Evolutionary conservation across 2,113 vertebrate species (phyloP), one percentile per base, ranked within the genome.

Genomic region (Pituophis catenifer): DNA sequence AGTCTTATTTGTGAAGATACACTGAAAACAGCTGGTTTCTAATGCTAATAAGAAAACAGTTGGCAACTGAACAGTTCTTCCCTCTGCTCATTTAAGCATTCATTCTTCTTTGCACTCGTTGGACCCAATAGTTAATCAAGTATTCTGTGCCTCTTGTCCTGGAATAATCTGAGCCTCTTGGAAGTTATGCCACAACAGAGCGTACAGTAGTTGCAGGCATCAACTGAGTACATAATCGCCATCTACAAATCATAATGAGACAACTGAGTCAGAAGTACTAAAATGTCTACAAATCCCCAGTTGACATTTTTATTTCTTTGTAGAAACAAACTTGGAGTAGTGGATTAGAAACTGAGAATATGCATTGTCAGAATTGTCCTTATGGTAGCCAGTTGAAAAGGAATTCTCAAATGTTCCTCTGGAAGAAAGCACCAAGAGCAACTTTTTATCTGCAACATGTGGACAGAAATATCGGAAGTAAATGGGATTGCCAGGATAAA

Each of bases 101-200:
- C 95, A 94, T 90, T 95, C 93, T 95, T 96, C 9, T 48, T 93
- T 95, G 93, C 95, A 85, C 95, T 87, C 33, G 1, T 65, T 93
- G 93, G 95, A 55, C 93, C 94, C 96, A 93, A 57, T 95, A 91
- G 92, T 95, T 90, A 55, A 29, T 86, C 89, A 92, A 90, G 91
- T 89, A 91, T 91, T 94, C 91, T 93, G 91, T 95, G 86, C 92
- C 93, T 96, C 91, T 96, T 75, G 48, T 92, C 94, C 97, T 96
- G 95, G 33, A 95, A 93, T 94, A 97, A 96, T 96, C 96, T 97
- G 96, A 97, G 95, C 95, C 96, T 94, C 75, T 95, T 55, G 70
- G 93, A 95, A 96, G 89, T 96, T 96, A 93, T 94, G 92, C 95
- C 96, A 48, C 96, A 88, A 94, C 17, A 55, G 94, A 97, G 93